phyloP scores from a whole-genome alignment of 2,797 vertebrate genomes.

The Aeoliscus strigatus region DNA sequence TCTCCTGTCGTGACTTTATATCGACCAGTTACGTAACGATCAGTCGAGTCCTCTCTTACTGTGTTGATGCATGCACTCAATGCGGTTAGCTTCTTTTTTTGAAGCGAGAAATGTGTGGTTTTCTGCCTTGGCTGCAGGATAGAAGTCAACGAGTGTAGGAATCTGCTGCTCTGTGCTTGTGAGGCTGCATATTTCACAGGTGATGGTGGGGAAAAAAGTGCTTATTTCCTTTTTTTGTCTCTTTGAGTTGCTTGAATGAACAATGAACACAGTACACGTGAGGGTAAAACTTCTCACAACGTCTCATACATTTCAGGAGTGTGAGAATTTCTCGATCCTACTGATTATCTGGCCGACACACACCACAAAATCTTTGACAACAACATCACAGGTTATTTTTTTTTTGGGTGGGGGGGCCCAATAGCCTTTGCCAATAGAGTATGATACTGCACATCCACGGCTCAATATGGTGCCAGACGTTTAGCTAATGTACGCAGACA shows the following conservation, averaged over 20 bases:
- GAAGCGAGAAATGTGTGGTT: too few relatives aligned
- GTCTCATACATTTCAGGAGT: slow-evolving; percentile 30
- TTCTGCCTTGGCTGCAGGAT: background rate
- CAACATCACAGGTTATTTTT: slow-evolving; percentile 50
- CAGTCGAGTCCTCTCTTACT: too few relatives aligned
- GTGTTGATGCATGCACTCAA: too few relatives aligned
- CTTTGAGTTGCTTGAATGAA: slow-evolving; percentile 8
- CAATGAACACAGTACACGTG: too few relatives aligned
- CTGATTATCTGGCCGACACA: slow-evolving; percentile 20
- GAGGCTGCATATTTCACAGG: slow-evolving; percentile 11
- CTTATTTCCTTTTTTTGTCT: background rate
- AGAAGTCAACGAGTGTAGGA: background rate
- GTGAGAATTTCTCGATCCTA: background rate
- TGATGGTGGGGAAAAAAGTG: slow-evolving; percentile 4
- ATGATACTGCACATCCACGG: slow-evolving; percentile 60
- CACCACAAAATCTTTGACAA: slow-evolving; percentile 48
- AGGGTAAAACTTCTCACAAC: slow-evolving; percentile 29
- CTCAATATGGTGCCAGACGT: slow-evolving; percentile 54
- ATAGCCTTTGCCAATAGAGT: slow-evolving; percentile 38
- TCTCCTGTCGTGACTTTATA: too few relatives aligned
- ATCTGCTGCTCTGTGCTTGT: slow-evolving; percentile 26
- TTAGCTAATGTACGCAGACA: slow-evolving; percentile 56
- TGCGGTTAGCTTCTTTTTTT: background rate
- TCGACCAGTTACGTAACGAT: too few relatives aligned
- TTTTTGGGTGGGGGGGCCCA: slow-evolving; percentile 25